Base-by-base conservation (phyloP, 2,888 invertebrate species). In the Mythimna lalbum region DNA sequence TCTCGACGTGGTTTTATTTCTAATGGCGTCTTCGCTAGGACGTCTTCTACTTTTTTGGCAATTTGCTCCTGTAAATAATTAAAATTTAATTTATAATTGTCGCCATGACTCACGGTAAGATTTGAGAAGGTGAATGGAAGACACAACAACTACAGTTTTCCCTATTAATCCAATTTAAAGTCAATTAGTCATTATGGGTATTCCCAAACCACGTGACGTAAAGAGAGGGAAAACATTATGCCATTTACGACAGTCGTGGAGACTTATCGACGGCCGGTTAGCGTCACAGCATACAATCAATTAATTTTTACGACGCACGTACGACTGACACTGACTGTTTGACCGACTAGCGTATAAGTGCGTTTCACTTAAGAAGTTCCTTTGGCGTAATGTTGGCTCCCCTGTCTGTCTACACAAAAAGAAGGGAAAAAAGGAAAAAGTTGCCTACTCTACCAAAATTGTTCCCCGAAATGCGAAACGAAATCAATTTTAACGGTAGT, bases 21-120 rank as follows among this genome's bases (percentile, higher is more conserved):
- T 2, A 98, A 93, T 0, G 99, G 99, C 0, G 98, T 98, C 80
- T 97, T 97, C 36, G 97, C 96, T 55, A 98, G 93, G 1, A 98
- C 97, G 61, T 96, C 96, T 76, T 97, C 95, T 17, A 99, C 97
- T 93, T 98, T 97, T 65, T 97, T 96, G 39, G 96, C 96, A 61
- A 99, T 97, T 91, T 97, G 97, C 68, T 97, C 97, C 97, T 98
- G 95, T 79, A 39, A 69, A 64, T n/a, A 52, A n/a, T 12, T 12
- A 53, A 50, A 47, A n/a, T 23, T 17, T 31, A 43, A 43, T 5
- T 2, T 47, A 6, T 19, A 19, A 4, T 14, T 47, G n/a, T 14
- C 14, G 19, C 27, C 5, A 17, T 50, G 14, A 17, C 19, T 59
- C 36, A 19, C 14, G 10, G 19, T 43, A 43, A 33, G 0, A 33